Base-by-base conservation (phyloP, 2,113 vertebrate genomes). In the Antennarius striatus region DNA sequence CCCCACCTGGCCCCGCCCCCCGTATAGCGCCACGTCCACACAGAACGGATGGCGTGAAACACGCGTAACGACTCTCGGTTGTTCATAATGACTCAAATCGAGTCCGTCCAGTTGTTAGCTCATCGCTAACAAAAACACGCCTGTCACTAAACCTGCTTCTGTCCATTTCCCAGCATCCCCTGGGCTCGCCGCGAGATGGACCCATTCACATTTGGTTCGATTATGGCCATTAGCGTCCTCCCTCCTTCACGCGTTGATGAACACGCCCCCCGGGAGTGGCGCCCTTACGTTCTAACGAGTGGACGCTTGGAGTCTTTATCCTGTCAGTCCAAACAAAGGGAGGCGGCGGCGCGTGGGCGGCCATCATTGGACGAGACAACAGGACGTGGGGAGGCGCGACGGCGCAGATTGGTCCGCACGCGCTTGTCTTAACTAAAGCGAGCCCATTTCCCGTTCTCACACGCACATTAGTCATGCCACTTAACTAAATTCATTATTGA, bases 241-340 rank as follows among this genome's bases (percentile, higher is more conserved):
- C 50, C 62, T 60, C 78, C 15, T 62, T 71, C 75, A 64, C 58
- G 67, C 56, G 42, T 43, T 80, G 66, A 66, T 49, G 70, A 75
- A 57, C 39, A 78, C 71, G 82, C 79, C 56, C 71, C 72, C 76
- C 67, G 50, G 84, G 85, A 84, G 72, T 52, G 22, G 22, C n/a
- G 72, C 87, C 79, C 86, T 89, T 80, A 78, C 88, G 88, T 89
- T 86, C 80, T 83, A 79, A 91, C 78, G 85, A 81, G 77, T 29
- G 63, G 55, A 13, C 28, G 80, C 70, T 71, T 49, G 72, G 13
- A n/a, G 52, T 75, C 80, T 77, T 86, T 75, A 84, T 75, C 63
- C 14, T 42, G 61, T 81, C 71, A 54, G 61, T 53, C 56, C 75
- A 63, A 86, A 80, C 73, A 81, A 86, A 66, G 65, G 58, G 49